Evolutionary conservation across 1,140 invertebrate species (phyloP).

Genomic region (Drosophila takahashii): DNA sequence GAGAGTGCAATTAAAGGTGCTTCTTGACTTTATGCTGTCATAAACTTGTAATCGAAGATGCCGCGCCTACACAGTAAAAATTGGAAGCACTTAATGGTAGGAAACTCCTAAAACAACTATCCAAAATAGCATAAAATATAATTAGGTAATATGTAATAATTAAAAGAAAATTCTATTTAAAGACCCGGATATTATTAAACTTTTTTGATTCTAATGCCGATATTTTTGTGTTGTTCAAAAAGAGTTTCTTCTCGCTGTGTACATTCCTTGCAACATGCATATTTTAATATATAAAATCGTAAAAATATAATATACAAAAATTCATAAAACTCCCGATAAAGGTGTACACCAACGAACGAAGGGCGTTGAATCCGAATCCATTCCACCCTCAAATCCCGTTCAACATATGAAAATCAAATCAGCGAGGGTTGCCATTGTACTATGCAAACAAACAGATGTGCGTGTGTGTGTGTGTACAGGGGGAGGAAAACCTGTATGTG

Average conservation of each 20-base stretch:
- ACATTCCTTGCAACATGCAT: slow-evolving; percentile 10
- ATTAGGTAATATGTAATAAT: too few relatives aligned
- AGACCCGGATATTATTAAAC: too few relatives aligned
- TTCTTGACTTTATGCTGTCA: slow-evolving; percentile 61
- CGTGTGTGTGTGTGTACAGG: slow-evolving; percentile 1
- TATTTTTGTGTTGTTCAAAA: too few relatives aligned
- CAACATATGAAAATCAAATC: slow-evolving; percentile 71
- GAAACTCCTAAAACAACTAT: too few relatives aligned
- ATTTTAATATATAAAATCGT: slow-evolving; percentile 39
- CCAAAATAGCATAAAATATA: too few relatives aligned
- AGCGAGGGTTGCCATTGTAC: slow-evolving; percentile 67
- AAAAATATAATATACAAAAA: slow-evolving; percentile 48
- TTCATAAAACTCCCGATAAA: slow-evolving; percentile 52
- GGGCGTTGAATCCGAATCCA: slow-evolving; percentile 33
- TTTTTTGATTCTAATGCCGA: too few relatives aligned
- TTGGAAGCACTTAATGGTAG: too few relatives aligned
- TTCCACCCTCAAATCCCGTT: slow-evolving; percentile 26
- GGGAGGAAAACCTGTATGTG: neutral
- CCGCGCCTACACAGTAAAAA: slow-evolving; percentile 4
- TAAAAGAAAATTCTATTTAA: too few relatives aligned
- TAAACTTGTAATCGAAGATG: slow-evolving; percentile 57
- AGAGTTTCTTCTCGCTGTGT: slow-evolving; percentile 1
- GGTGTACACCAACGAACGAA: slow-evolving; percentile 21
- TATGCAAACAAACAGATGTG: slow-evolving; percentile 31
- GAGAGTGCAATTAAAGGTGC: slow-evolving; percentile 46